Base-by-base conservation (phyloP, 1,140 invertebrate genomes). In the Scaptomyza montana region DNA sequence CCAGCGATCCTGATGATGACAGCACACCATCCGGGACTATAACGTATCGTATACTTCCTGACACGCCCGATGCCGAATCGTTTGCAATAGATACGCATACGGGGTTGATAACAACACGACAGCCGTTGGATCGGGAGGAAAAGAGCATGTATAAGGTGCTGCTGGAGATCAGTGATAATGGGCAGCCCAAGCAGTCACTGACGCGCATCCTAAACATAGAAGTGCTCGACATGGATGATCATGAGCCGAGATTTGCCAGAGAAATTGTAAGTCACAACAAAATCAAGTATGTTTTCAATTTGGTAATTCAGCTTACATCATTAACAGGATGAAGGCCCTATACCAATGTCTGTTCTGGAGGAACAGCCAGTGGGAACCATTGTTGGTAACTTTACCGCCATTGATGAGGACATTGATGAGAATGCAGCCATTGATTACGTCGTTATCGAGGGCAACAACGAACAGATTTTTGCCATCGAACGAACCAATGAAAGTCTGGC, bases 191-290 rank as follows among this genome's bases (percentile, higher is more conserved):
- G 8, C 96, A 97, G 78, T 95, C 96, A 65, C 94, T 95, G 0
- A 95, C 95, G 0, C 92, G 95, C 53, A 93, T 96, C 1, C 92
- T 96, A 0, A 94, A 94, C 56, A 94, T 97, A 0, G 93, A 93
- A 12, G 93, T 97, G 0, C 93, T 94, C 2, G 96, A 97, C 77
- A 94, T 96, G 9, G 96, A 97, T 75, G 96, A 97, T 82, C 96
- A 97, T 76, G 94, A 95, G 56, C 96, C 96, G 0, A 93, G 94
- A 53, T 97, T 97, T 68, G 93, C 93, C 6, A 93, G 96, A 73
- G 94, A 93, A 49, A 82, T 95, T 57, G 96, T 96, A 80, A 95
- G 93, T 61, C 0, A 46, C 1, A 1, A 16, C 1, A 8, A 43
- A 43, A 43, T n/a, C 8, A 43, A 1, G 6, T 9, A 30, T 1